Conservation (phyloP, 2,888 invertebrate species). For the Hirtodrosophila alboralis region DNA sequence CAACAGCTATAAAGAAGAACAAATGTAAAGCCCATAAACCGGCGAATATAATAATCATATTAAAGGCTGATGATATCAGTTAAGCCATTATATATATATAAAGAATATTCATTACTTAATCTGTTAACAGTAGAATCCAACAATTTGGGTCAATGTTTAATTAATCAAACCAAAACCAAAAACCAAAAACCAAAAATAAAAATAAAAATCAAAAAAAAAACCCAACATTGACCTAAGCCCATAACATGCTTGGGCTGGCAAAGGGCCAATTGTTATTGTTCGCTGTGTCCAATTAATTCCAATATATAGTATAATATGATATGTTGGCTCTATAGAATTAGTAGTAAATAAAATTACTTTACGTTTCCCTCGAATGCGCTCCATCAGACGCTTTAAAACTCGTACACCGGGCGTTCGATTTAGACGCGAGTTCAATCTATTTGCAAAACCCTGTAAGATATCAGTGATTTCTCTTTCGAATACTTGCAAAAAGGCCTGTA, state of each 20-base stretch:
- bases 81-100: constrained; percentile 19
- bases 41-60: constrained; percentile 9
- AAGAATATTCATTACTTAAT: constrained; percentile 24
- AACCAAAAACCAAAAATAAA: not conserved
- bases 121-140: constrained; percentile 2
- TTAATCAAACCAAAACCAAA: constrained; percentile 16
- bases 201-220: too few species aligned
- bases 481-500: constrained; percentile 84
- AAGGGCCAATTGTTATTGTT: constrained; percentile 2
- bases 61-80: constrained; percentile 27
- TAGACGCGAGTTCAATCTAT: constrained; percentile 83
- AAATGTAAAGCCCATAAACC: constrained; percentile 4
- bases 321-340: constrained; percentile 63
- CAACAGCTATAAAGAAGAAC: constrained; percentile 25
- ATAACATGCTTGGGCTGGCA: constrained; percentile 30
- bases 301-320: not conserved
- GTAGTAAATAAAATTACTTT: constrained; percentile 84
- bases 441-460: constrained; percentile 84
- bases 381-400: constrained; percentile 84
- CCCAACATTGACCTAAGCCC: constrained; percentile 18
- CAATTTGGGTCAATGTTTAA: constrained; percentile 40
- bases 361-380: constrained; percentile 85
- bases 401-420: constrained; percentile 84
- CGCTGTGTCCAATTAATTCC: too few species aligned
- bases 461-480: constrained; percentile 84